Evolutionary conservation across 2,797 vertebrate species (phyloP), one percentile per base, ranked within the genome.

Genomic region (Epinephelus awoara): DNA sequence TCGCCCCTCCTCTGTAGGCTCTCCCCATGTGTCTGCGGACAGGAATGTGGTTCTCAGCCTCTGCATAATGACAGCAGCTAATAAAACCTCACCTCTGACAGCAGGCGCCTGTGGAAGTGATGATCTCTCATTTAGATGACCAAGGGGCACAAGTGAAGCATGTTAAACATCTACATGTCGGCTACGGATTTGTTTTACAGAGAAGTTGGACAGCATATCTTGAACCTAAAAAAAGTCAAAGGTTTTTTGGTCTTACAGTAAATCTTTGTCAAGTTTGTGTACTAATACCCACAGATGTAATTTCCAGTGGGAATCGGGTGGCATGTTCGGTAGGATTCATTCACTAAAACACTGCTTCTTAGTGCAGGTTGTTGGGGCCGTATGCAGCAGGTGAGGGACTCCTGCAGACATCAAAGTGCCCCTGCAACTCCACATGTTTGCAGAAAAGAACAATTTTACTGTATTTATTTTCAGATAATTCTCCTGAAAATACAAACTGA

Each of bases 1-100:
- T 18, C 11, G 2, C 19, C 50, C 46, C 51, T 46, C 66, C 64
- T 70, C 65, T 70, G 17, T 3, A 75, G 74, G 18, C 51, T 62
- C 64, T 42, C 47, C 38, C 13, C 49, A 25, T 77, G 55, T 47
- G 70, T 72, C 83, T 75, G 42, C 9, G 1, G 72, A 38, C 55
- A 77, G 81, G 75, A 87, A 86, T 85, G 85, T 14, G 25, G 58
- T 46, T 66, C 66, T 82, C 65, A 70, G 69, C 52, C 55, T 64
- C 34, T 6, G 5, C 23, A 47, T 61, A 50, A 83, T 64, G 63
- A 75, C 71, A 27, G 47, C 65, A 76, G 67, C 77, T 27, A 49
- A 64, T 79, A 67, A 79, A 87, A 42, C 27, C 27, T 62, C 47
- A 64, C 67, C 70, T 79, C 58, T 50, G 72, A 80, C 70, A 73